Evolutionary conservation across 2,113 vertebrate genomes (phyloP).

Genomic region (Poeciliopsis retropinna): DNA sequence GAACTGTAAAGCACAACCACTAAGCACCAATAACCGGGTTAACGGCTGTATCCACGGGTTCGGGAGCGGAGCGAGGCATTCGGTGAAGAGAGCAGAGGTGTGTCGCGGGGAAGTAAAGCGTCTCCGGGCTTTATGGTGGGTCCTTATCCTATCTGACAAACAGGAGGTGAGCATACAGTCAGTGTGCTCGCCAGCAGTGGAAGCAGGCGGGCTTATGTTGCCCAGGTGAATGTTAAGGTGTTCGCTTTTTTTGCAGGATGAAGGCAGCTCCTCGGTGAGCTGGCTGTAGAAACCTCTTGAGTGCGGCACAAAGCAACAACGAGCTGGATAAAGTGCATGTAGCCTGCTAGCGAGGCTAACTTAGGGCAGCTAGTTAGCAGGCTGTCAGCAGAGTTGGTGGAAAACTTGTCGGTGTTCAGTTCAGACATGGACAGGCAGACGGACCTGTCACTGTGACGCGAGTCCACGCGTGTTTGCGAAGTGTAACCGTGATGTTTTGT

Average conservation of each 20-base stretch:
- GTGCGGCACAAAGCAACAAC: neutral
- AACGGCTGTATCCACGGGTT: neutral
- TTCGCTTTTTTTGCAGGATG: neutral
- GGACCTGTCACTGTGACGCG: too few species aligned
- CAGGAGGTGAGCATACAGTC: constrained; percentile 5
- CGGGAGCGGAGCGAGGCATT: neutral
- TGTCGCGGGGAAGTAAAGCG: neutral
- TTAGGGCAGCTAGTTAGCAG: constrained; percentile 33
- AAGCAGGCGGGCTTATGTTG: neutral
- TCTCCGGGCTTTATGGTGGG: neutral
- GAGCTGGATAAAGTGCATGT: neutral
- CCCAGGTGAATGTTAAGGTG: neutral
- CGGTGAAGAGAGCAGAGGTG: neutral
- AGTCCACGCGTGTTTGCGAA: too few species aligned
- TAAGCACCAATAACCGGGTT: neutral
- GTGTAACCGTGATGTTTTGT: too few species aligned
- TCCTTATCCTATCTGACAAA: neutral
- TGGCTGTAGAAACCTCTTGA: neutral
- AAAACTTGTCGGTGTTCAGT: neutral
- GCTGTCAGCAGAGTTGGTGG: neutral
- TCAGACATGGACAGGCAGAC: neutral
- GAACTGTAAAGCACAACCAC: neutral
- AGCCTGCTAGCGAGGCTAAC: constrained; percentile 47
- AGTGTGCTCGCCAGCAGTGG: neutral
- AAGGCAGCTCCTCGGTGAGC: neutral